Conservation (phyloP, 1,140 invertebrate species). For the Leptinotarsa undecemlineata region DNA sequence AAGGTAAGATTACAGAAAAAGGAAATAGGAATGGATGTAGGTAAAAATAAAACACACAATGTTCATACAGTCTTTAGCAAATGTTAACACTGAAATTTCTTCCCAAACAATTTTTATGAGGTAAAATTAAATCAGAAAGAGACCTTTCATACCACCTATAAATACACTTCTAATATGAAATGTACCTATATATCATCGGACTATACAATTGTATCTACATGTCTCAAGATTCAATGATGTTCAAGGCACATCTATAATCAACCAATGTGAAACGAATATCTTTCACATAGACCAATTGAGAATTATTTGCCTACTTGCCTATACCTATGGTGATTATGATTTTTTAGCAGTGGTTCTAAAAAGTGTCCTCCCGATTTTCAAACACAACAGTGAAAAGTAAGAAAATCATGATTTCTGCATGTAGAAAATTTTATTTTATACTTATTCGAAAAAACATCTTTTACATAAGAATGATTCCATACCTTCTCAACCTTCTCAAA, state of each 20-base stretch:
- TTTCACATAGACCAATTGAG: too few relatives aligned
- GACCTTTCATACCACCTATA: conserved; percentile 42
- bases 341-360: conserved; percentile 53
- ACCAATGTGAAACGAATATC: conserved; percentile 1
- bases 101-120: conserved; percentile 8
- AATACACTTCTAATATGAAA: conserved; percentile 17
- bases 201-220: too few relatives aligned
- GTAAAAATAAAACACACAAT: conserved; percentile 35
- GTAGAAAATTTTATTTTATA: conserved; percentile 29
- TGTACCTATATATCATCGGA: background rate
- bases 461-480: conserved; percentile 58
- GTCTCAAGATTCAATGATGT: background rate
- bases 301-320: background rate
- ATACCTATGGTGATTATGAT: background rate
- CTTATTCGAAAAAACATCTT: background rate
- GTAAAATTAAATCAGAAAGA: conserved; percentile 48
- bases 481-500: conserved; percentile 99
- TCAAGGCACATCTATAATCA: conserved; percentile 4
- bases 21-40: conserved; percentile 27
- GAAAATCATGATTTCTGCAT: conserved; percentile 23
- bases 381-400: conserved; percentile 38
- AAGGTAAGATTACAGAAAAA: conserved; percentile 1
- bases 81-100: conserved; percentile 25
- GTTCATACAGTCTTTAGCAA: conserved; percentile 43
- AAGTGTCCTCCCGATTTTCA: conserved; percentile 68